Base-by-base conservation (phyloP, 2,113 vertebrate genomes). In the Alaudala cheleensis region DNA sequence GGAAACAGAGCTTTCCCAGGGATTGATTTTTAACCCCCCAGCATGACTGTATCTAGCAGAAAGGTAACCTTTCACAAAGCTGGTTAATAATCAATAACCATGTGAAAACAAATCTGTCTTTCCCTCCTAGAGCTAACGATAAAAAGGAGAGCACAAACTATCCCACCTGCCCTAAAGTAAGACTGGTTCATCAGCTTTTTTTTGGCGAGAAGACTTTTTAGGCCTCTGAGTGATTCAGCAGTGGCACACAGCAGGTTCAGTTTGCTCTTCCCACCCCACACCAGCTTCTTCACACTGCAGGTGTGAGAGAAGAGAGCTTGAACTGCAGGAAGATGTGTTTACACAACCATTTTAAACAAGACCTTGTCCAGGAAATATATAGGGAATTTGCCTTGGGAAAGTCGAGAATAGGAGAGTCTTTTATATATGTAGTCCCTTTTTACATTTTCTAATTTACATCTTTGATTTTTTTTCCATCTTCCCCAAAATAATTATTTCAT, bases 1-100 rank as follows among this genome's bases (percentile, higher is more conserved):
- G 93, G 95, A 97, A 97, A 96, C 24, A 70, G 81, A 74, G 40
- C 50, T 96, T 97, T 96, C 91, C 84, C 92, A 97, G 83, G 64
- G 77, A 98, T 97, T 97, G 97, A 98, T 97, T 98, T 97, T 96
- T 97, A 90, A 82, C 92, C 61, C 83, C 78, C 80, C 49, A 85
- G 58, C 91, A 65, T 25, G 66, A 58, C 95, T 97, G 47, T 92
- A 97, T 95, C 86, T 96, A 76, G 85, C 79, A 82, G 87, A 95
- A 97, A 96, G 93, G 93, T 97, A 97, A 97, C 89, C 96, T 91
- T 97, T 96, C 95, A 95, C 94, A 90, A 94, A 96, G 96, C 96
- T 98, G 86, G 98, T 98, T 98, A 98, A 98, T 98, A 97, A 98
- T 98, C 97, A 98, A 97, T 98, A 97, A 97, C 92, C 91, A 97